These are phyloP conservation scores for Ligdia adustata DNA, from an alignment of 2,888 invertebrate genomes.

Conservation along the genomic window DNA sequence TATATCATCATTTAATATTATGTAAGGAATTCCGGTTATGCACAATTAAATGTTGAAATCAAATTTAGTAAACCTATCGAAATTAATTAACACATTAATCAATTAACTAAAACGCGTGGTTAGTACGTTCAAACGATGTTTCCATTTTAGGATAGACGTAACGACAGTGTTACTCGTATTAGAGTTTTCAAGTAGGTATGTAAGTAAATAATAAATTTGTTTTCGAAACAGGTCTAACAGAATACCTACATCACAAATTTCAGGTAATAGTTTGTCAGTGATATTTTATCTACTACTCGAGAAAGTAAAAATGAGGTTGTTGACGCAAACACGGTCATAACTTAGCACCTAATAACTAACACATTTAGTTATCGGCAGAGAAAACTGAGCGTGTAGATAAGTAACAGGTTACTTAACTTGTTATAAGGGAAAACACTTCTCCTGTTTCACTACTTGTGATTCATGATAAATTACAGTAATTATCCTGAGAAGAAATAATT, in stretches of 20 bases:
- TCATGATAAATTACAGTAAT: too few relatives aligned
- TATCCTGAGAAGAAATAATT: too few relatives aligned
- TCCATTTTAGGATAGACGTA: too few relatives aligned
- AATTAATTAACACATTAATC: not conserved
- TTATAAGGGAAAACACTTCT: slow-evolving; percentile 8
- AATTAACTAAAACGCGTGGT: not conserved
- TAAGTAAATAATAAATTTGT: too few relatives aligned
- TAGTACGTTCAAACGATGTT: not conserved
- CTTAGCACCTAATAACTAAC: not conserved
- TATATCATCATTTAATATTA: too few relatives aligned
- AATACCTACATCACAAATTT: too few relatives aligned
- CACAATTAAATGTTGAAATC: too few relatives aligned
- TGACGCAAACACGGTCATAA: not conserved
- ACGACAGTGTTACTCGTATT: too few relatives aligned
- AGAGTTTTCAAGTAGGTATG: too few relatives aligned
- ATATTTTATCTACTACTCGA: not conserved
- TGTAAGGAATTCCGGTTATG: too few relatives aligned
- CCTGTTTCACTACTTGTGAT: not conserved
- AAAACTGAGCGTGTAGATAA: not conserved
- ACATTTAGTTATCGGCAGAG: not conserved
- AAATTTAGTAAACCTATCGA: not conserved
- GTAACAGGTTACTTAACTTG: not conserved
- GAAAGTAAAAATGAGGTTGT: not conserved
- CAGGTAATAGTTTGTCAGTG: too few relatives aligned
- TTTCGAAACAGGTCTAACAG: too few relatives aligned